phyloP scores from a whole-genome alignment of 2,888 invertebrate species.

The Synergus itoensis region DNA sequence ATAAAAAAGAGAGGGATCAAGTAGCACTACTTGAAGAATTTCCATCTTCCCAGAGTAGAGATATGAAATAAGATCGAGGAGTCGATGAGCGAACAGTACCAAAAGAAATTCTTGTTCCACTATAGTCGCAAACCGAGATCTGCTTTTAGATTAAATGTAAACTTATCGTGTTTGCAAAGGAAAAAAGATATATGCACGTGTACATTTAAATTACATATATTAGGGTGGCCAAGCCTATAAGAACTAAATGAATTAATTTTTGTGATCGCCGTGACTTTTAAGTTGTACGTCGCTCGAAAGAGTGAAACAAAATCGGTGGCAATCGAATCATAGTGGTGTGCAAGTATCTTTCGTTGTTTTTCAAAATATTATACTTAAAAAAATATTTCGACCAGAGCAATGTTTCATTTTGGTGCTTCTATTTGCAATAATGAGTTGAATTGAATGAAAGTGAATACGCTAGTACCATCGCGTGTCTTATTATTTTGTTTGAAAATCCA shows the following conservation, averaged over 20 bases:
- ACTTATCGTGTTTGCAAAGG: conserved; percentile 39
- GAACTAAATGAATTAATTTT: conserved; percentile 20
- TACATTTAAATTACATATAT: conserved; percentile 38
- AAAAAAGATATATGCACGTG: conserved; percentile 39
- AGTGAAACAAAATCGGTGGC: conserved; percentile 9
- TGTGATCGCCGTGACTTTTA: conserved; percentile 40
- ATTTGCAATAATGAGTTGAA: background rate
- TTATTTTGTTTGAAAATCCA: conserved; percentile 29
- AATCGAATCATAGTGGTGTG: conserved; percentile 31
- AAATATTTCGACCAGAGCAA: background rate
- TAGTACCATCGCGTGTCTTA: conserved; percentile 14
- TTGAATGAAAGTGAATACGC: background rate
- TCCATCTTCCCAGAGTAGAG: background rate
- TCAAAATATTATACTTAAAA: conserved; percentile 20
- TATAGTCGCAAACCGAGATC: conserved; percentile 38
- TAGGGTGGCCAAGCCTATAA: conserved; percentile 32
- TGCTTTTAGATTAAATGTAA: conserved; percentile 54
- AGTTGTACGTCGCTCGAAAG: conserved; percentile 22
- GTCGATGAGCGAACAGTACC: conserved; percentile 62
- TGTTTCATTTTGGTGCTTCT: conserved; percentile 27
- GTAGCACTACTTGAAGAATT: background rate
- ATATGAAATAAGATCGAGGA: conserved; percentile 55
- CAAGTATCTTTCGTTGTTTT: conserved; percentile 10
- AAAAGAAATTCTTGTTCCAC: conserved; percentile 63
- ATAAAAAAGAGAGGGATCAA: background rate